Conservation (phyloP, 1,140 invertebrate genomes). For the Aphis craccivora region DNA sequence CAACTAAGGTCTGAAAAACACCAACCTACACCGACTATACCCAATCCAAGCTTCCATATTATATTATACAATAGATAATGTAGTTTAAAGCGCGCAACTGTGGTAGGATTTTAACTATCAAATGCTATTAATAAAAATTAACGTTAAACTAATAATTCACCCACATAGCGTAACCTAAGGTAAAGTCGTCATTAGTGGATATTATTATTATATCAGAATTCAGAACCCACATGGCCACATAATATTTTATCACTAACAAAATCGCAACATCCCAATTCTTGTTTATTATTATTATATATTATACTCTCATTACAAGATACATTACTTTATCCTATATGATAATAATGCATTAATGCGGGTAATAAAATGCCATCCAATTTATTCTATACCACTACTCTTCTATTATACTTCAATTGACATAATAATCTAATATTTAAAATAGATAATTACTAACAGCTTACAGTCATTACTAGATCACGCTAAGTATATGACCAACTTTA, state of each 20-base stretch:
- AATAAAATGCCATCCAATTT: background rate
- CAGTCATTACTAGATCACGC: no score
- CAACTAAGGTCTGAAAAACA: background rate
- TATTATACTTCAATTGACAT: background rate
- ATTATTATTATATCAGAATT: no score
- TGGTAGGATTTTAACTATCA: background rate
- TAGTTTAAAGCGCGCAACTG: background rate
- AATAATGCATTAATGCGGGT: background rate
- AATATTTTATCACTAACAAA: background rate
- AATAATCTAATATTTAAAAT: background rate
- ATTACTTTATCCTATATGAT: background rate
- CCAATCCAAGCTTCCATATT: background rate
- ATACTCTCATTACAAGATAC: background rate
- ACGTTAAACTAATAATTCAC: background rate
- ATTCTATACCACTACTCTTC: background rate
- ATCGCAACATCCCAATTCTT: background rate
- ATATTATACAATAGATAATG: background rate
- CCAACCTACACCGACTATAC: background rate
- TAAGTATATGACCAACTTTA: no score
- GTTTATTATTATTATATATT: background rate
- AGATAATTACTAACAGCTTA: no score
- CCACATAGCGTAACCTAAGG: background rate
- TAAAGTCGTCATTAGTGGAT: background rate
- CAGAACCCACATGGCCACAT: background rate
- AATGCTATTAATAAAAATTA: background rate